Conservation (phyloP, 2,797 vertebrate species). For the Rhinichthys osculus region DNA sequence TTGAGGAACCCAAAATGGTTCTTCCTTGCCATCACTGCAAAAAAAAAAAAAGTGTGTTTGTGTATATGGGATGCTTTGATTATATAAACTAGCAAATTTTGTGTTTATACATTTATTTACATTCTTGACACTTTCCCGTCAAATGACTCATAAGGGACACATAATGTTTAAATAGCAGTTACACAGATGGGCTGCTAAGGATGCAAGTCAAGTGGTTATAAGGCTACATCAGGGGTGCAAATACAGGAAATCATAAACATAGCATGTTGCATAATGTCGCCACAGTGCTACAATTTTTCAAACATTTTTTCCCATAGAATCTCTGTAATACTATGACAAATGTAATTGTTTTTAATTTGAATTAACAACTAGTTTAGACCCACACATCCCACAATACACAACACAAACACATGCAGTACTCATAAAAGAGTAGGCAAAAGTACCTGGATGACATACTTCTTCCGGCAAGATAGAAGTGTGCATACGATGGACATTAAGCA, state of each 20-base stretch:
- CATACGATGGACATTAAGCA: no score
- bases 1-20: background rate
- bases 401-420: background rate
- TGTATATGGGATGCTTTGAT: background rate
- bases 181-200: conserved; percentile 25
- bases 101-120: conserved; percentile 28
- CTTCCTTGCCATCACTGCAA: background rate
- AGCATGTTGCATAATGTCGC: background rate
- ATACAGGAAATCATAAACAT: conserved; percentile 34
- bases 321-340: background rate
- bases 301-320: background rate
- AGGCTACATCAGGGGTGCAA: background rate
- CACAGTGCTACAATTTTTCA: background rate
- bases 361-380: background rate
- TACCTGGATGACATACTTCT: background rate
- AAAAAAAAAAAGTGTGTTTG: background rate
- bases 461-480: no score
- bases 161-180: conserved; percentile 39
- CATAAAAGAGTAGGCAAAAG: background rate
- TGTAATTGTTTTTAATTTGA: background rate
- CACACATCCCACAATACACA: background rate
- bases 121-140: conserved; percentile 25
- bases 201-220: conserved; percentile 31
- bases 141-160: conserved; percentile 27
- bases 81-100: conserved; percentile 22